Percentiles rank a stretch among this genome's conserved stretches.
Evolutionary conservation across 1,140 invertebrate genomes (phyloP).

Genomic region (Pseudoatta argentina): DNA sequence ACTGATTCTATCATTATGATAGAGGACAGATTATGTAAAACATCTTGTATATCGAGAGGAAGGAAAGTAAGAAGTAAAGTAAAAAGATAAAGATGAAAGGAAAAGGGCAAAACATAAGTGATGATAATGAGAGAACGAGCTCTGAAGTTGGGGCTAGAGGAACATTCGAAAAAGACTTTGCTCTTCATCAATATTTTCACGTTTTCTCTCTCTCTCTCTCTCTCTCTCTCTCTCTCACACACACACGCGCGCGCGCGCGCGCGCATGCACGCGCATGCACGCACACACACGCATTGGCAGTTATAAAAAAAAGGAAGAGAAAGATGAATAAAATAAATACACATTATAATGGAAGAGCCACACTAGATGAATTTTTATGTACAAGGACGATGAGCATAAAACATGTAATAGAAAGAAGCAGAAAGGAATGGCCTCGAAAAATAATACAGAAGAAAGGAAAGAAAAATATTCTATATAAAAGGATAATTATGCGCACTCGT

Average conservation of each 20-base stretch:
- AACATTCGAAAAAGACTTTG: constrained; percentile 5
- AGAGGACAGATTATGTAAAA: background rate
- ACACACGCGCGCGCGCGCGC: too few species aligned
- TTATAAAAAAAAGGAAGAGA: background rate
- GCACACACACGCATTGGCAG: background rate
- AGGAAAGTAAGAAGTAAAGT: background rate
- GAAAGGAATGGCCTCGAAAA: background rate
- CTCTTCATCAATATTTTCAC: constrained; percentile 14
- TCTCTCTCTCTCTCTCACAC: too few species aligned
- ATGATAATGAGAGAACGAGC: background rate
- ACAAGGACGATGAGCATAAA: constrained; percentile 41
- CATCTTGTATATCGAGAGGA: background rate
- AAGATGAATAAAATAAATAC: constrained; percentile 57
- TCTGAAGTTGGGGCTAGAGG: constrained; percentile 15
- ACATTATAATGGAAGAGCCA: constrained; percentile 34
- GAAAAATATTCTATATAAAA: background rate
- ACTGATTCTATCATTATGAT: background rate
- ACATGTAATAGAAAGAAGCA: constrained; percentile 8
- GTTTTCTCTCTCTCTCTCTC: background rate
- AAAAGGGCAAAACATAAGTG: background rate
- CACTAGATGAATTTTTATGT: constrained; percentile 51
- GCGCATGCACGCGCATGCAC: too few species aligned
- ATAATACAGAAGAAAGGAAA: background rate
- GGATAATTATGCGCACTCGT: background rate
- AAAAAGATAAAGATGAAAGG: background rate